phyloP scores from a whole-genome alignment of 2,888 invertebrate species.

The Geophilus truncorum region DNA sequence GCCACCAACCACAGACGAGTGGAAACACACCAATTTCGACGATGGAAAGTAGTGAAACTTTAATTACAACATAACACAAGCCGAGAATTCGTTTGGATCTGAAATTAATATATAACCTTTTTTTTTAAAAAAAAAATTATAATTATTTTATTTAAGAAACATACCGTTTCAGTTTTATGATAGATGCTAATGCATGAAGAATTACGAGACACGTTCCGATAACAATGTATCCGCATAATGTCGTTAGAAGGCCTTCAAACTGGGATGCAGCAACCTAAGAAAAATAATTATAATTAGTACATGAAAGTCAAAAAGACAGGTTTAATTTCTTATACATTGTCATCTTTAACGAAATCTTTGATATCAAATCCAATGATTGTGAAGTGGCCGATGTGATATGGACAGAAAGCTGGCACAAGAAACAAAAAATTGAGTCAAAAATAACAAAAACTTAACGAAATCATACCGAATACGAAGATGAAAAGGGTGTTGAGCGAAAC shows the following conservation, averaged over 20 bases:
- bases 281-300: conserved; percentile 32
- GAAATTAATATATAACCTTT: conserved; percentile 9
- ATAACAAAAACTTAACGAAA: not conserved
- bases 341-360: conserved; percentile 51
- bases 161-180: conserved; percentile 70
- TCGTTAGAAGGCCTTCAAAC: conserved; percentile 88
- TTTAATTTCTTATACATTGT: not conserved
- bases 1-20: conserved; percentile 97
- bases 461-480: conserved; percentile 78
- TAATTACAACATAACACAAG: conserved; percentile 82
- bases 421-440: not conserved
- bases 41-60: conserved; percentile 88
- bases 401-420: conserved; percentile 71
- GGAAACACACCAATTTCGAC: conserved; percentile 97
- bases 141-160: conserved; percentile 74
- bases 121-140: not conserved
- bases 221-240: conserved; percentile 86
- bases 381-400: conserved; percentile 88
- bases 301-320: not conserved
- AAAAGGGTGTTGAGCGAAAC: conserved; percentile 94
- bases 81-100: conserved; percentile 80
- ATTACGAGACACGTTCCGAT: conserved; percentile 76
- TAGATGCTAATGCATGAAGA: conserved; percentile 74
- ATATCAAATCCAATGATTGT: conserved; percentile 68
- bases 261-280: conserved; percentile 66